Conservation (phyloP, 2,888 invertebrate genomes). For the Pristionchus entomophagus region DNA sequence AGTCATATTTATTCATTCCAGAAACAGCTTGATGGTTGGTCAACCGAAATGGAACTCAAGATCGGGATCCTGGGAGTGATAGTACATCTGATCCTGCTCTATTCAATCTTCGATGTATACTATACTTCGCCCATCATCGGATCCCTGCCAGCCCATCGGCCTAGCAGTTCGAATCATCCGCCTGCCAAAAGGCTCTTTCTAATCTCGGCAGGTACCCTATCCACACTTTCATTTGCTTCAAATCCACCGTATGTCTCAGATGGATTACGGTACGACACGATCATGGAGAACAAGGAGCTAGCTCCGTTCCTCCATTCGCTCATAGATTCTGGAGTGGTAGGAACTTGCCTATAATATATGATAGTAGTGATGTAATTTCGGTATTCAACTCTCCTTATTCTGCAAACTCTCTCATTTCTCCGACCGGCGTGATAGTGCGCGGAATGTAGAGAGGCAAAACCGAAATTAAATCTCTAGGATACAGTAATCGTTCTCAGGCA, state of each 20-base stretch:
- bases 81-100: slow-evolving; percentile 80
- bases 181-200: slow-evolving; percentile 87
- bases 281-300: slow-evolving; percentile 79
- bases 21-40: background rate
- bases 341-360: too few species aligned
- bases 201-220: slow-evolving; percentile 87
- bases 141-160: slow-evolving; percentile 80
- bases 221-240: too few species aligned
- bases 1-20: too few species aligned
- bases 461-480: too few species aligned
- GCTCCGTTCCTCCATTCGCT: slow-evolving; percentile 71
- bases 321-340: slow-evolving; percentile 63
- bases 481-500: too few species aligned
- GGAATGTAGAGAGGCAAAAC: too few species aligned
- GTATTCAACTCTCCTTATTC: too few species aligned
- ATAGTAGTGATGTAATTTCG: too few species aligned
- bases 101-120: slow-evolving; percentile 92
- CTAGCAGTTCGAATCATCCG: slow-evolving; percentile 74
- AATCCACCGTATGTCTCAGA: slow-evolving; percentile 64
- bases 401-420: too few species aligned
- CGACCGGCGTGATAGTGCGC: too few species aligned
- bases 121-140: slow-evolving; percentile 90
- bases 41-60: background rate
- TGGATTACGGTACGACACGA: slow-evolving; percentile 90
- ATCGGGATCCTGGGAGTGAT: slow-evolving; percentile 57